Conservation (phyloP, 2,113 vertebrate genomes). For the Trematocara stigmaticum region DNA sequence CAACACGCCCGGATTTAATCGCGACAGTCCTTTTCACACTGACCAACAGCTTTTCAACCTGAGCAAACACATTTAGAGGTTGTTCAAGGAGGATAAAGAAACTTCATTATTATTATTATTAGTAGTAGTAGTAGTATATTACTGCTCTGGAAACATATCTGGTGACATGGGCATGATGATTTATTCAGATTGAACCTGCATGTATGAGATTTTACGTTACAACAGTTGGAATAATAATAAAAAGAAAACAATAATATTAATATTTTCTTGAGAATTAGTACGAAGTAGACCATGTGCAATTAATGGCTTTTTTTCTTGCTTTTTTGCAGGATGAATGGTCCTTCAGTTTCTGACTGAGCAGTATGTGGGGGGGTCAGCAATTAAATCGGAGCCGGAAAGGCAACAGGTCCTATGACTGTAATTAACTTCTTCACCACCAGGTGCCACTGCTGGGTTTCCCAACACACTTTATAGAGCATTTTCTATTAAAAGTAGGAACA, state of each 20-base stretch:
- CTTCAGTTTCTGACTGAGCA: not conserved
- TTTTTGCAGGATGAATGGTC: not conserved
- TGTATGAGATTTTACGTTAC: accelerated
- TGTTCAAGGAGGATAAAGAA: not conserved
- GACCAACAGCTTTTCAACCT: not conserved
- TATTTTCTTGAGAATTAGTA: not conserved
- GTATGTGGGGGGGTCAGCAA: not conserved
- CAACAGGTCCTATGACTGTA: not conserved
- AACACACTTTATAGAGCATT: not conserved
- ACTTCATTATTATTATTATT: not conserved
- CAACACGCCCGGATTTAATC: accelerated
- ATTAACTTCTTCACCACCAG: not conserved
- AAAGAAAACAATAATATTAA: not conserved
- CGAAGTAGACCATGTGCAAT: not conserved
- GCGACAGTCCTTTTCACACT: not conserved
- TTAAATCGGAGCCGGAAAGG: accelerated
- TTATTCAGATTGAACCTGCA: not conserved
- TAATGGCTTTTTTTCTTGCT: not conserved
- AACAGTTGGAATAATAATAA: not conserved
- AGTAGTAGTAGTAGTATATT: accelerated
- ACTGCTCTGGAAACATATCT: not conserved
- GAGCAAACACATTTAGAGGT: not conserved
- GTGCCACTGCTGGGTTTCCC: not conserved
- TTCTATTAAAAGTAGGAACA: not conserved
- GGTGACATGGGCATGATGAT: not conserved